Evolutionary conservation across 2,888 invertebrate species (phyloP).

Genomic region (Aradus depressus): DNA sequence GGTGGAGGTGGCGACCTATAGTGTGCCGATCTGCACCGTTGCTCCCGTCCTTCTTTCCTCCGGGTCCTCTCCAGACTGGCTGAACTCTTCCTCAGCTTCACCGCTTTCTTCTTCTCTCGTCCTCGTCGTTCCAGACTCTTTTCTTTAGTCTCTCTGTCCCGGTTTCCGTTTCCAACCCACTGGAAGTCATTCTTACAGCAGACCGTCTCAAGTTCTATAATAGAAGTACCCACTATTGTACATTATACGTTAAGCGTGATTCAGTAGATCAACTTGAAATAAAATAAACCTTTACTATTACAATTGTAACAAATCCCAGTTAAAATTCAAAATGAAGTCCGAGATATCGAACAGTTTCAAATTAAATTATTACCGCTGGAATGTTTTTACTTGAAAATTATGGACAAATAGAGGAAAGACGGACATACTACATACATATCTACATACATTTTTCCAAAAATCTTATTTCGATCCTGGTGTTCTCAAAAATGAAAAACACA

Average conservation of each 20-base stretch:
- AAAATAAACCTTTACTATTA: too few relatives aligned
- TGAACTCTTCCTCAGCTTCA: conserved; percentile 21
- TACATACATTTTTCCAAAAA: too few relatives aligned
- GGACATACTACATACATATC: too few relatives aligned
- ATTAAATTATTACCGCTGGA: too few relatives aligned
- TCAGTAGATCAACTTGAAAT: too few relatives aligned
- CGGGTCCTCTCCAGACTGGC: conserved; percentile 47
- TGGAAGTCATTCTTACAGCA: conserved; percentile 56
- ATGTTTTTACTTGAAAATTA: too few relatives aligned
- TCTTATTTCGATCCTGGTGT: too few relatives aligned
- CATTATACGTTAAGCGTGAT: too few relatives aligned
- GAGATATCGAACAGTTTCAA: too few relatives aligned
- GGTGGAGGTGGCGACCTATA: conserved; percentile 28
- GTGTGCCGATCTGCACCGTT: conserved; percentile 47
- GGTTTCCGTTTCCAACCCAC: conserved; percentile 43
- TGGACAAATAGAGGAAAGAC: too few relatives aligned
- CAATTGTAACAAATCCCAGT: neutral
- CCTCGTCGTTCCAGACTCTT: conserved; percentile 14
- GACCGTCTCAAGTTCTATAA: conserved; percentile 45
- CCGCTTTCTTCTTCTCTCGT: conserved; percentile 12
- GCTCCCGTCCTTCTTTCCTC: conserved; percentile 48
- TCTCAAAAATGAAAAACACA: too few relatives aligned
- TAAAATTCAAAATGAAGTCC: neutral
- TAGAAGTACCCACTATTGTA: neutral
- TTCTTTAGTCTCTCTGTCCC: conserved; percentile 28